Evolutionary conservation across 2,888 invertebrate genomes (phyloP).

Genomic region (Leptopilina drosophilae): DNA sequence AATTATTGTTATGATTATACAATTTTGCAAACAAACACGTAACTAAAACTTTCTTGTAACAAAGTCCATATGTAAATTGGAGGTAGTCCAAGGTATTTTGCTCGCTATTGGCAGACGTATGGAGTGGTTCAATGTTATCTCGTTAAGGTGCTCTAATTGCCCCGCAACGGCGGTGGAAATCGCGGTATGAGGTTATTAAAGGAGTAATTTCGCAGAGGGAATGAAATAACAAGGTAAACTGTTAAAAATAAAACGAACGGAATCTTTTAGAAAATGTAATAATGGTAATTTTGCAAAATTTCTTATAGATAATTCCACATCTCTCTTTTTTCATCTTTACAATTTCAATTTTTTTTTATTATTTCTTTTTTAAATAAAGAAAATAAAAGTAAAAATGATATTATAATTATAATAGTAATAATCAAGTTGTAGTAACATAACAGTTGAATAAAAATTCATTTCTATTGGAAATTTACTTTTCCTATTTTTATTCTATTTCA

Average conservation of each 20-base stretch:
- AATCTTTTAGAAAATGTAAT: slow-evolving; percentile 3
- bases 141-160: slow-evolving; percentile 47
- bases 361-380: no score
- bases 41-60: slow-evolving; percentile 23
- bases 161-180: slow-evolving; percentile 34
- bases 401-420: no score
- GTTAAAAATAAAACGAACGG: slow-evolving; percentile 21
- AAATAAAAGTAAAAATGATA: no score
- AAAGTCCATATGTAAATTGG: slow-evolving; percentile 44
- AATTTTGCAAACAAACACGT: slow-evolving; percentile 9
- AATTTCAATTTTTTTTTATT: no score
- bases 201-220: slow-evolving; percentile 35
- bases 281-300: slow-evolving; percentile 12
- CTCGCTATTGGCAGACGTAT: slow-evolving; percentile 45
- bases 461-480: no score
- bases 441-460: no score
- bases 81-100: slow-evolving; percentile 43
- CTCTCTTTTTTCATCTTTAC: not conserved
- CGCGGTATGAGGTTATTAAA: slow-evolving; percentile 42
- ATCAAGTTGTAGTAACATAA: no score
- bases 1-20: slow-evolving; percentile 19
- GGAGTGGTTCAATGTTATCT: slow-evolving; percentile 43
- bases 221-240: slow-evolving; percentile 28
- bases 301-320: not conserved
- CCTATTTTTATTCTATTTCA: no score